Conservation (phyloP, 2,797 vertebrate species). For the Ctenochaetus hawaiiensis region DNA sequence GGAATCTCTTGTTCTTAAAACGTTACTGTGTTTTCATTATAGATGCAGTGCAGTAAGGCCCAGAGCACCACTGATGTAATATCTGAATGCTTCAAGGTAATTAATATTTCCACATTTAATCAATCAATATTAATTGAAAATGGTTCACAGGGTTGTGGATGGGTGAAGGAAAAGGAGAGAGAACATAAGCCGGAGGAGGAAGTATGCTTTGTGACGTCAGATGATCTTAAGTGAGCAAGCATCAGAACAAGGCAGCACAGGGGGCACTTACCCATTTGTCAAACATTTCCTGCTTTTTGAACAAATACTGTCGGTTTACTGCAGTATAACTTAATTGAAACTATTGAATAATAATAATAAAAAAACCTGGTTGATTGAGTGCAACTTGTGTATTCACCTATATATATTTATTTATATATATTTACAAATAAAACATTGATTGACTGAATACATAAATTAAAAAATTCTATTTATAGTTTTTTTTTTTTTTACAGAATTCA, state of each 20-base stretch:
- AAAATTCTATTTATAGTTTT: background rate
- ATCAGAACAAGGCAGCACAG: background rate
- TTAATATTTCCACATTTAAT: constrained; percentile 19
- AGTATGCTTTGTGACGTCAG: background rate
- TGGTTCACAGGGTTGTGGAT: constrained; percentile 7
- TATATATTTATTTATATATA: background rate
- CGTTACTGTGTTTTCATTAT: constrained; percentile 1
- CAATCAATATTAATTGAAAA: constrained; percentile 26
- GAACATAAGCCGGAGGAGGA: constrained; percentile 20
- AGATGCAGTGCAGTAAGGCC: background rate
- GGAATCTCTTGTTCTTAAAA: constrained; percentile 1
- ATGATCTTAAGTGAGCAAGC: constrained; percentile 27
- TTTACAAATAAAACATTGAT: background rate
- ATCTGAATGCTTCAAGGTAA: constrained; percentile 20
- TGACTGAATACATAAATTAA: background rate
- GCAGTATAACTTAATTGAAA: background rate
- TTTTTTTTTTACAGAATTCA: background rate
- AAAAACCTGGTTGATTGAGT: no score
- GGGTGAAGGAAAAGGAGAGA: constrained; percentile 18
- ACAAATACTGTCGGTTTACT: background rate
- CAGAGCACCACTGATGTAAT: constrained; percentile 10
- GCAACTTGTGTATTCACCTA: no score
- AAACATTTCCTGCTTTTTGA: constrained; percentile 1
- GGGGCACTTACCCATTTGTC: background rate
- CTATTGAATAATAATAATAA: background rate